Base-by-base conservation (phyloP, 2,888 invertebrate species). In the Phyllotreta cruciferae region DNA sequence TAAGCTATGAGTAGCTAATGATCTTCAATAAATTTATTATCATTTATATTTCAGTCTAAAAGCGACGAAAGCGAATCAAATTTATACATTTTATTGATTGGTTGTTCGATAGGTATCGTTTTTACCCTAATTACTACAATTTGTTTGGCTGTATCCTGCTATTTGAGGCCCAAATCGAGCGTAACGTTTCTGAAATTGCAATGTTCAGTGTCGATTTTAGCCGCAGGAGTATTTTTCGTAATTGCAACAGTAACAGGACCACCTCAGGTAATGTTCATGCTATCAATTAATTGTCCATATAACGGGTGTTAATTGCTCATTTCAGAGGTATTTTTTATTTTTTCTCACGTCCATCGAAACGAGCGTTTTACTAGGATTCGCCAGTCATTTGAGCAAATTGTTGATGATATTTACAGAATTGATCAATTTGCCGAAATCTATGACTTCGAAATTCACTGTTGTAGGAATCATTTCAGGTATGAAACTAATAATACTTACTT, bases 381-480 rank as follows among this genome's bases (percentile, higher is more conserved):
- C 90, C 6, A 88, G 90, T 14, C 86, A 90, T 67, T 85, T 90
- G 64, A 90, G 90, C 42, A 89, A 88, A 76, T 86, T 90, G 39
- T 81, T 91, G 56, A 83, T 90, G 65, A 84, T 90, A 67, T 90
- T 90, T 71, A 88, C 90, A 0, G 90, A 90, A 77, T 80, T 90
- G 50, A 87, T 88, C 4, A 84, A 88, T 47, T 79, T 86, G 55
- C 82, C 84, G 1, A 82, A 82, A 70, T 77, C 82, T 39, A 76
- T 77, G 60, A 86, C 88, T 64, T 79, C 85, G 70, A 86, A 86
- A 47, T 86, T 86, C 44, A 88, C 88, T 0, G 87, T 90, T 0
- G 86, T 90, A 0, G 88, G 87, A 24, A 84, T 90, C 49, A 86
- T 89, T 52, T 90, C 89, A 72, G 79, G 80, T 79, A 73, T 10